Evolutionary conservation across 2,797 vertebrate species (phyloP).

Genomic region (Girardinus metallicus): DNA sequence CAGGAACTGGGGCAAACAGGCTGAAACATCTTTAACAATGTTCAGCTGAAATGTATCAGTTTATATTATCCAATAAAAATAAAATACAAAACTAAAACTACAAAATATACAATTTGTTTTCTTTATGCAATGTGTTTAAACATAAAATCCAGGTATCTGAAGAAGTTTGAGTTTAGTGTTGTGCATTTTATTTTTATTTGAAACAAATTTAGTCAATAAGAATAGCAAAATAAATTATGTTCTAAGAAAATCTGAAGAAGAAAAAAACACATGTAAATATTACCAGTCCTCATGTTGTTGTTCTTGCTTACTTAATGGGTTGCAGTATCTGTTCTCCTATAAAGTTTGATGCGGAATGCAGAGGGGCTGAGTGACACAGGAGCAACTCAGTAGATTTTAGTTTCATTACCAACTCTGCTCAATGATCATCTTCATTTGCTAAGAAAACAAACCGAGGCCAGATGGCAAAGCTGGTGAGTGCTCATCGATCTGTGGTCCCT

Average conservation of each 20-base stretch:
- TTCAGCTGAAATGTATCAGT: background rate
- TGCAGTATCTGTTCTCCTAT: conserved; percentile 43
- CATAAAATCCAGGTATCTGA: background rate
- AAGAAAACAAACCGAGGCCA: conserved; percentile 81
- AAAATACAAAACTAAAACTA: background rate
- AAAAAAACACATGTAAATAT: conserved; percentile 57
- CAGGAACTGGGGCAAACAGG: background rate
- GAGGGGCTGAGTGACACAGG: conserved; percentile 63
- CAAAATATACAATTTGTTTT: background rate
- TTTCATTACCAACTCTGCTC: conserved; percentile 72
- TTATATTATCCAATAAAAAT: background rate
- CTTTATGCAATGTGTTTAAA: background rate
- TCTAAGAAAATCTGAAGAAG: conserved; percentile 35
- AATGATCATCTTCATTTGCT: conserved; percentile 83
- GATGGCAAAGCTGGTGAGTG: conserved; percentile 78
- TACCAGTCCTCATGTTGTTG: conserved; percentile 37
- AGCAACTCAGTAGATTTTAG: conserved; percentile 66
- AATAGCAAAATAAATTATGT: conserved; percentile 31
- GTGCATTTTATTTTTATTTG: background rate
- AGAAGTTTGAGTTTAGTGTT: background rate
- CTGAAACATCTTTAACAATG: background rate
- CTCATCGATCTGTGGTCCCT: conserved; percentile 81
- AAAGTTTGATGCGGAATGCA: conserved; percentile 52
- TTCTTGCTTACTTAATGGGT: conserved; percentile 36
- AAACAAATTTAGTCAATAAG: background rate